Conservation (phyloP, 2,888 invertebrate species). For the Drosophila mimetica region DNA sequence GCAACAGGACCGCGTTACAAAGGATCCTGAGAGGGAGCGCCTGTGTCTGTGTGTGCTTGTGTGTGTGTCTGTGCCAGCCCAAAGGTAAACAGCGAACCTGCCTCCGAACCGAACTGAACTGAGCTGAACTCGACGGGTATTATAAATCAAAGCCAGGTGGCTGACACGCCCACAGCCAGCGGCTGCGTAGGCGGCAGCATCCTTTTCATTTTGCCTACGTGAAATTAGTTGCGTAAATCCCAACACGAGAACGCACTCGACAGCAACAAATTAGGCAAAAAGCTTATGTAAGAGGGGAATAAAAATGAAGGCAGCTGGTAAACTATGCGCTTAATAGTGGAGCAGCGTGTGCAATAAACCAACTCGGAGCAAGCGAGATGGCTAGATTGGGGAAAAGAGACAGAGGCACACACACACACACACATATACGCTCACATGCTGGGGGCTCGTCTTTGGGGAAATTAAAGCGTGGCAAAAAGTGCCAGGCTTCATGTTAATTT, state of each 20-base stretch:
- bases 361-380: constrained; percentile 48
- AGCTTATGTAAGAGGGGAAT: constrained; percentile 50
- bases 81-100: constrained; percentile 35
- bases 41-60: neutral
- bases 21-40: constrained; percentile 35
- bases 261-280: constrained; percentile 55
- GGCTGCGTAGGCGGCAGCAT: constrained; percentile 26
- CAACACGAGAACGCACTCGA: constrained; percentile 78
- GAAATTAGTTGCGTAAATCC: constrained; percentile 79
- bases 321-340: constrained; percentile 72
- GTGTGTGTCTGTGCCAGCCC: constrained; percentile 1
- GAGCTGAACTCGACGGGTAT: constrained; percentile 40
- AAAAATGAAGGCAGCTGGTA: constrained; percentile 58
- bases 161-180: constrained; percentile 17
- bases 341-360: constrained; percentile 71
- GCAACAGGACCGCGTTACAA: constrained; percentile 56
- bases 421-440: no score
- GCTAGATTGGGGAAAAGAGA: neutral
- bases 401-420: constrained; percentile 22
- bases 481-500: constrained; percentile 80
- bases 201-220: constrained; percentile 69
- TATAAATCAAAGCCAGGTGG: constrained; percentile 72
- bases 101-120: constrained; percentile 6
- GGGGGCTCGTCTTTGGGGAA: constrained; percentile 71
- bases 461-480: constrained; percentile 78